Conservation (phyloP, 2,888 invertebrate genomes). For the Lasioglossum oenotherae region DNA sequence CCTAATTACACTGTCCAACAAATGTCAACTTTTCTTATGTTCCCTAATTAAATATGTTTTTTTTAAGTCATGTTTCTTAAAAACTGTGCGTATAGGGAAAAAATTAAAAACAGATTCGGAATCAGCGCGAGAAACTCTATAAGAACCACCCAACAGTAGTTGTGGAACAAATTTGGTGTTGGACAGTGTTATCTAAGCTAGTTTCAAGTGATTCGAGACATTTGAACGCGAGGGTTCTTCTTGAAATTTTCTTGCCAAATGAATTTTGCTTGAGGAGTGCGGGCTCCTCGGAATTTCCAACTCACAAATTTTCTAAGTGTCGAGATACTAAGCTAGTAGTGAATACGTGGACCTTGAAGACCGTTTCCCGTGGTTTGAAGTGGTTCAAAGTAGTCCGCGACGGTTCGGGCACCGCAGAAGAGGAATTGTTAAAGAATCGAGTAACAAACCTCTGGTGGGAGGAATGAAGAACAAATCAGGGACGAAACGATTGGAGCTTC, state of each 20-base stretch:
- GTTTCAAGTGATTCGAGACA: not conserved
- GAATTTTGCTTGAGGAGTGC: not conserved
- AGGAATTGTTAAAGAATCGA: not conserved
- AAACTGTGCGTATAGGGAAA: too few species aligned
- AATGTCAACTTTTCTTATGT: too few species aligned
- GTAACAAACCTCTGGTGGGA: not conserved
- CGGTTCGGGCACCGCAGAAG: not conserved
- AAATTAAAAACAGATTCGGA: too few species aligned
- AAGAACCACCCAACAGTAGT: too few species aligned
- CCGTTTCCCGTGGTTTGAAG: not conserved
- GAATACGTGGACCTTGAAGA: not conserved
- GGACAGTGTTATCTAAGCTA: not conserved
- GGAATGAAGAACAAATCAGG: not conserved
- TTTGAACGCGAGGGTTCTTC: not conserved
- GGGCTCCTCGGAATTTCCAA: not conserved
- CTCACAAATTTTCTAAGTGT: not conserved
- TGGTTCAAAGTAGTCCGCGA: not conserved
- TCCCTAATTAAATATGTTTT: too few species aligned
- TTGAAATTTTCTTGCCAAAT: not conserved
- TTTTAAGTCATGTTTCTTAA: too few species aligned
- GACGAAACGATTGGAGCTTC: not conserved
- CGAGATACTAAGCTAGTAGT: not conserved
- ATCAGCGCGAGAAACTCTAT: too few species aligned
- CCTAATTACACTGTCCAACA: too few species aligned
- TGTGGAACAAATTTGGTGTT: too few species aligned